These are phyloP conservation scores for Grallaria varia DNA, from an alignment of 2,113 vertebrate species.

Conservation along the genomic window DNA sequence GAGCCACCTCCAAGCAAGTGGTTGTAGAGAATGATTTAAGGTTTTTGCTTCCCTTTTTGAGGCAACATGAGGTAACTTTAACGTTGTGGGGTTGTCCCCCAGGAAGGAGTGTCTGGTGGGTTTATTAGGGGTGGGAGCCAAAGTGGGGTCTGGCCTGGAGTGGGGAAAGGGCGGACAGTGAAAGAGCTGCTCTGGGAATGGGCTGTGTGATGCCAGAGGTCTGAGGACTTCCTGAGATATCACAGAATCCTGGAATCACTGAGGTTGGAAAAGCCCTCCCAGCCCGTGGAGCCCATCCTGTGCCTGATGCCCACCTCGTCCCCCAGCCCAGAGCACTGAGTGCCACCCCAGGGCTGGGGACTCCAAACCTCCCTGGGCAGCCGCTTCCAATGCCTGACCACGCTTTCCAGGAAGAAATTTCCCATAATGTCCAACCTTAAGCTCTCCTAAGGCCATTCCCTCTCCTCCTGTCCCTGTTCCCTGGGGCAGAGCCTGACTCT, in stretches of 20 bases:
- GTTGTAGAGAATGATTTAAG: neutral
- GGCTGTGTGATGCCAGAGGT: neutral
- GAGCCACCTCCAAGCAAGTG: neutral
- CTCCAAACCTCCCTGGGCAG: neutral
- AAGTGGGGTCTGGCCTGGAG: neutral
- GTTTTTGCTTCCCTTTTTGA: neutral
- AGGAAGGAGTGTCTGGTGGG: neutral
- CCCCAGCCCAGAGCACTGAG: neutral
- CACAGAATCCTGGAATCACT: neutral
- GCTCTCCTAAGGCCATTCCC: neutral
- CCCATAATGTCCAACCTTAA: accelerated
- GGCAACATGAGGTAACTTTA: neutral
- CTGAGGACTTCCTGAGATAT: neutral
- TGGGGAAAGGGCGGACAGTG: neutral
- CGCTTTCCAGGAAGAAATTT: neutral
- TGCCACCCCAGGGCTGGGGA: neutral
- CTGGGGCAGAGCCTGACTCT: neutral
- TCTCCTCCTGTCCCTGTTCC: neutral
- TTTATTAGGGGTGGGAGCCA: neutral
- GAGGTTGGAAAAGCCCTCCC: neutral
- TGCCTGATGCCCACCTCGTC: accelerated
- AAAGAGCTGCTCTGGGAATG: neutral
- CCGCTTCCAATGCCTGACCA: accelerated
- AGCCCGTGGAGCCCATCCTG: neutral
- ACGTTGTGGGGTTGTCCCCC: neutral